Percentiles rank a stretch among this genome's conserved stretches.
phyloP scores from a whole-genome alignment of 2,888 invertebrate species.

The Melieria omissa region DNA sequence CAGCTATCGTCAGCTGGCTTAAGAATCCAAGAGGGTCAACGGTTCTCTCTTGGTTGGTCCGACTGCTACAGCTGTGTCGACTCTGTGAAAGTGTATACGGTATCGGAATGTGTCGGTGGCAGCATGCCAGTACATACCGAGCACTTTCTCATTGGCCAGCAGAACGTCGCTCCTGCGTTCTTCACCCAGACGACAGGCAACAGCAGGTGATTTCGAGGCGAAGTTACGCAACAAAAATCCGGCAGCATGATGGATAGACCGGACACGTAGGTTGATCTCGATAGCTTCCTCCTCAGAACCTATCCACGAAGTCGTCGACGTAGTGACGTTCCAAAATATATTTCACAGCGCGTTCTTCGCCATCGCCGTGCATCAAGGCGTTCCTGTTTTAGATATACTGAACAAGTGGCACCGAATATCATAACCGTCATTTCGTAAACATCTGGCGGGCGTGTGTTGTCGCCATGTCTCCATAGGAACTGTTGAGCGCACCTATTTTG shows the following conservation, averaged over 20 bases:
- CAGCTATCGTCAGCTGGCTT: constrained; percentile 4
- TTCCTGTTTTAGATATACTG: constrained; percentile 29
- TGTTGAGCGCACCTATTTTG: constrained; percentile 34
- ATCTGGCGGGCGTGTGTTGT: constrained; percentile 9
- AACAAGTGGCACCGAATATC: constrained; percentile 49
- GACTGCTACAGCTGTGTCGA: constrained; percentile 15
- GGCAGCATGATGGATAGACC: constrained; percentile 19
- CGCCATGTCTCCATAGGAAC: constrained; percentile 35
- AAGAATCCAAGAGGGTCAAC: constrained; percentile 27
- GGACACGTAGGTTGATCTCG: constrained; percentile 26
- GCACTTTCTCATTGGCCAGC: constrained; percentile 15
- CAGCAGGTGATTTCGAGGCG: background rate
- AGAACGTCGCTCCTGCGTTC: too few relatives aligned
- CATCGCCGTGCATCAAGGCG: constrained; percentile 8
- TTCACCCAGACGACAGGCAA: background rate
- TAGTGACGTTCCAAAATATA: constrained; percentile 14
- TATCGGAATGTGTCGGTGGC: constrained; percentile 23
- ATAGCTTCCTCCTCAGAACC: constrained; percentile 30
- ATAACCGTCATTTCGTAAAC: constrained; percentile 39
- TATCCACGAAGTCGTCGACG: constrained; percentile 9
- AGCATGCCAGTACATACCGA: constrained; percentile 22
- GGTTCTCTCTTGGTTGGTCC: constrained; percentile 29
- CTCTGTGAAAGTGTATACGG: constrained; percentile 20
- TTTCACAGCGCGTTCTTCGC: constrained; percentile 31
- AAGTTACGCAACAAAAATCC: background rate